A percentile compares a stretch with the other conserved stretches of the same genome.
These are phyloP conservation scores for Aurelia coerulea DNA, from an alignment of 30 jellyfish, hydroid and myxozoan species.

Conservation along the genomic window DNA sequence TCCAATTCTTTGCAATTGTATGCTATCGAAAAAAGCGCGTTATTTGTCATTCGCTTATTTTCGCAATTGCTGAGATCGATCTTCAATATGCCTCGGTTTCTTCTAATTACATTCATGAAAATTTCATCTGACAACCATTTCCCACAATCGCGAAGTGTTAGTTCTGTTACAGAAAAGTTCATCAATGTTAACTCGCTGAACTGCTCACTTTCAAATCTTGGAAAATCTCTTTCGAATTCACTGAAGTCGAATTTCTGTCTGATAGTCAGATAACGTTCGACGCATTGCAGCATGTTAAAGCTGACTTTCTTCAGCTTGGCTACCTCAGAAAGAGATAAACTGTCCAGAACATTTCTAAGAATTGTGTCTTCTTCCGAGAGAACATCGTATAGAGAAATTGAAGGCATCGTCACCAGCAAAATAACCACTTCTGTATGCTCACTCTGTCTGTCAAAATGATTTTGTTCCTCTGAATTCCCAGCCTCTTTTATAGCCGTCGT, in stretches of 20 bases:
- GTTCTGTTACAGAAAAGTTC: constrained; percentile 2
- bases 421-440: too few species aligned
- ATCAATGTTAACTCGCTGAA: neutral
- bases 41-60: neutral
- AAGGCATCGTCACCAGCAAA: too few species aligned
- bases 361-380: neutral
- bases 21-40: constrained; percentile 18
- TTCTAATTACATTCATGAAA: neutral
- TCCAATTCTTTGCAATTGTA: constrained; percentile 18
- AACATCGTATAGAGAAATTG: neutral
- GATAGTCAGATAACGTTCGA: neutral
- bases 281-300: neutral
- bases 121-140: constrained; percentile 32
- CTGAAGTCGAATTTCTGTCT: constrained; percentile 18
- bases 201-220: neutral
- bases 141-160: constrained; percentile 18
- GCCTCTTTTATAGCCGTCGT: too few species aligned
- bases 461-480: too few species aligned
- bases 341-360: constrained; percentile 4
- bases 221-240: neutral
- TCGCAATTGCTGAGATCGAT: constrained; percentile 20
- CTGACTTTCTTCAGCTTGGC: neutral
- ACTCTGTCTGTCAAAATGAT: too few species aligned
- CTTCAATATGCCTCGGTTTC: constrained; percentile 6
- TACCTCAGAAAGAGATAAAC: constrained; percentile 3